Base-by-base conservation (phyloP, 2,797 vertebrate species). In the Vireo griseus region DNA sequence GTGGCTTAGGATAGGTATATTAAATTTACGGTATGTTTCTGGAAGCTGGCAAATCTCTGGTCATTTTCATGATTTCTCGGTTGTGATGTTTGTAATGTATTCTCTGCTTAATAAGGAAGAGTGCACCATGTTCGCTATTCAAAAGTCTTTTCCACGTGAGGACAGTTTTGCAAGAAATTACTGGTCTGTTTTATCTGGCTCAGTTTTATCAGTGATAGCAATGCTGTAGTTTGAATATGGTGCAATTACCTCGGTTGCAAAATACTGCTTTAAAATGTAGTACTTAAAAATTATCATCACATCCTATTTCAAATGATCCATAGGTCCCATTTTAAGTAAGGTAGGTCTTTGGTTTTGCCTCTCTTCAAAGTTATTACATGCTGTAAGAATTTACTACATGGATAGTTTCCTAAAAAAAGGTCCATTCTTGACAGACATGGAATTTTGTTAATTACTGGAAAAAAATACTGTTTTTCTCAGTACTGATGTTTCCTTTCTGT, bases 71-170 rank as follows among this genome's bases (percentile, higher is more conserved):
- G n/a, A 12, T 71, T 5, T 12, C 7, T 39, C 19, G 3, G 0
- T 25, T 16, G 26, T 11, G 6, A 57, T 13, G 11, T 5, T 7
- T 17, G 35, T 17, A 5, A 5, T 3, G 13, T 37, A 1, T 39
- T 47, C 17, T 3, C 11, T 4, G 12, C 33, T 10, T 8, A 11
- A 9, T 10, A 25, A 28, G 15, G 13, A 35, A 16, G 5, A 35
- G 40, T 1, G 40, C 9, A 2, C 28, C 1, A 0, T 8, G 26
- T 54, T 80, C 11, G 16, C 37, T 65, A 0, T 35, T 62, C 58
- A 7, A 3, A 67, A 69, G 39, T 8, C 19, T 42, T 44, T 71
- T 44, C 55, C 44, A 16, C 1, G 1, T 18, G 44, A 72, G 16
- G 12, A 31, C 28, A 10, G 25, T 57, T 79, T 91, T 85, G 40